A percentile compares a stretch with the other conserved stretches of the same genome.
Evolutionary conservation across 2,113 vertebrate genomes (phyloP).

Genomic region (Tichodroma muraria): DNA sequence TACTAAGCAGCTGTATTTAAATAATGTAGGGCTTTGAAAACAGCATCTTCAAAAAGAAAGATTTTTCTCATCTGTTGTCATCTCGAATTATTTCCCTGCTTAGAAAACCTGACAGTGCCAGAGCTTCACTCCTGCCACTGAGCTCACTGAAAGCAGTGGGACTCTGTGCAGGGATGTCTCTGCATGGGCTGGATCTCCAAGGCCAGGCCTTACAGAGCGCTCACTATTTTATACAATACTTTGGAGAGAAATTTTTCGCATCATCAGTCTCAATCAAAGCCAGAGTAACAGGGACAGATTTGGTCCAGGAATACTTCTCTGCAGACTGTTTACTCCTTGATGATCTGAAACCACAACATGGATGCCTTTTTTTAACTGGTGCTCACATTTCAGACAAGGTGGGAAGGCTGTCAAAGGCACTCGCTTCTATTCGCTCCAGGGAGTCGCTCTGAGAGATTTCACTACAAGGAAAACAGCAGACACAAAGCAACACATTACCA

Average conservation of each 20-base stretch:
- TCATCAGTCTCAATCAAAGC: slow-evolving; percentile 23
- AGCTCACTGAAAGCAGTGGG: background rate
- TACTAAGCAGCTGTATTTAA: slow-evolving; percentile 32
- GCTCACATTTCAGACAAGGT: slow-evolving; percentile 89
- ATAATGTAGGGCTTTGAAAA: background rate
- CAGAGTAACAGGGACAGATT: background rate
- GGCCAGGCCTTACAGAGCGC: background rate
- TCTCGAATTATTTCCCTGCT: background rate
- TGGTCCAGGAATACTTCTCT: background rate
- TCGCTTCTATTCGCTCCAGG: slow-evolving; percentile 77
- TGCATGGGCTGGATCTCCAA: background rate
- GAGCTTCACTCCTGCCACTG: background rate
- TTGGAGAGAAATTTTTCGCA: slow-evolving; percentile 34
- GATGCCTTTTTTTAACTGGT: slow-evolving; percentile 9
- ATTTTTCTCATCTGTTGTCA: background rate
- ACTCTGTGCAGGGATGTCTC: background rate
- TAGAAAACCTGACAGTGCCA: background rate
- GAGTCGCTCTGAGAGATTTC: slow-evolving; percentile 86
- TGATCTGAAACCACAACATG: background rate
- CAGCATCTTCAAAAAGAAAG: background rate
- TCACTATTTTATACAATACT: slow-evolving; percentile 14
- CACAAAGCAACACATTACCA: background rate
- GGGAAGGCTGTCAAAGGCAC: slow-evolving; percentile 83
- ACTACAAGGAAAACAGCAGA: slow-evolving; percentile 67
- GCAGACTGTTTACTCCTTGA: background rate